These are phyloP conservation scores for Lepidocyrtinus sp. DNA, from an alignment of 2,888 invertebrate species.

Conservation along the genomic window DNA sequence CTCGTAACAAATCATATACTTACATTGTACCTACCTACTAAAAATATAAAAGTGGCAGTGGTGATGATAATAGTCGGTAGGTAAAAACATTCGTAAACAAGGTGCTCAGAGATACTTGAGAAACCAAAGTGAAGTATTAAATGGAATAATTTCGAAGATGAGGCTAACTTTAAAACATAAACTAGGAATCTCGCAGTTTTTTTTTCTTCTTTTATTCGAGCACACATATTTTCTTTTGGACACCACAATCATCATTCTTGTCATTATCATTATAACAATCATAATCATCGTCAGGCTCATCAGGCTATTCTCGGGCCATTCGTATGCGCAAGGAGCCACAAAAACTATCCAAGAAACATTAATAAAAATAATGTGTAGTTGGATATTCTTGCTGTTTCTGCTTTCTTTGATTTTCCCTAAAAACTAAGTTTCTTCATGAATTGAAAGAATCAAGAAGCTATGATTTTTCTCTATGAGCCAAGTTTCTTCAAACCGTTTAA, in stretches of 20 bases:
- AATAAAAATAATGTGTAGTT: slow-evolving; percentile 47
- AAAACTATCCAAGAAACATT: slow-evolving; percentile 57
- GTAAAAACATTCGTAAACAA: background rate
- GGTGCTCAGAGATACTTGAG: background rate
- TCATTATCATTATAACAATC: slow-evolving; percentile 61
- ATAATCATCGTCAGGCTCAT: slow-evolving; percentile 51
- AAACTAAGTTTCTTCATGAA: slow-evolving; percentile 5
- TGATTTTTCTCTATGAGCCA: background rate
- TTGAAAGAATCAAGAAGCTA: background rate
- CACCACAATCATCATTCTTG: slow-evolving; percentile 60
- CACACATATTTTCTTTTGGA: slow-evolving; percentile 52
- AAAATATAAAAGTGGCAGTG: slow-evolving; percentile 3
- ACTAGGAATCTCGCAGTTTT: too few relatives aligned
- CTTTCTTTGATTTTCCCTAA: slow-evolving; percentile 53
- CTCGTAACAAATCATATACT: slow-evolving; percentile 50
- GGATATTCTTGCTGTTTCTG: slow-evolving; percentile 36
- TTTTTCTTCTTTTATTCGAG: slow-evolving; percentile 8
- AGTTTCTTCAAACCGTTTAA: background rate
- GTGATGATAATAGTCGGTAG: background rate
- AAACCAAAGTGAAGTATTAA: background rate
- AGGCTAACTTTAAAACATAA: too few relatives aligned
- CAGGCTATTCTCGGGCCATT: slow-evolving; percentile 63
- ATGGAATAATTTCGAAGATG: background rate
- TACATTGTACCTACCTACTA: slow-evolving; percentile 1
- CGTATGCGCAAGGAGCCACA: slow-evolving; percentile 60